These are phyloP conservation scores for Polydesmus complanatus DNA, from an alignment of 2,888 invertebrate species.

Conservation along the genomic window DNA sequence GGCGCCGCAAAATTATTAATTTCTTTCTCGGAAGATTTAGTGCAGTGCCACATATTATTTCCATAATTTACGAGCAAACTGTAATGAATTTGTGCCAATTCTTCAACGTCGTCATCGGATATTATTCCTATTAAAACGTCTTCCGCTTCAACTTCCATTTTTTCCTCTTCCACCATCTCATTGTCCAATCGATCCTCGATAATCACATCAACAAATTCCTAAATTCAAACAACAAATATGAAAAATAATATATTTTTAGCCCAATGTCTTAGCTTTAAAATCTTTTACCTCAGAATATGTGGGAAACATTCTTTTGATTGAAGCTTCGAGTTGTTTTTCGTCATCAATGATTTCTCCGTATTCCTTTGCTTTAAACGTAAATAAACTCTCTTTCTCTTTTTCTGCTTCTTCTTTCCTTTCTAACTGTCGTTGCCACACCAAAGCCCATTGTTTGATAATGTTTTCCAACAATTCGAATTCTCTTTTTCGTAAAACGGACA, in stretches of 20 bases:
- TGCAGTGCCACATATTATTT: background rate
- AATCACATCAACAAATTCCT: slow-evolving; percentile 13
- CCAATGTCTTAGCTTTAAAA: too few species aligned
- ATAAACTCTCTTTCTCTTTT: slow-evolving; percentile 56
- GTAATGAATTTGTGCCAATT: background rate
- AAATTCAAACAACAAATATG: background rate
- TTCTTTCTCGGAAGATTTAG: background rate
- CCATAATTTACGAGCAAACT: slow-evolving; percentile 5
- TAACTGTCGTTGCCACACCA: slow-evolving; percentile 63
- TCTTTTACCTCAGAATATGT: slow-evolving; percentile 28
- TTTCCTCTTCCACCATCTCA: background rate
- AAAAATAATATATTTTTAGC: background rate
- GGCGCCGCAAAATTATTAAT: background rate
- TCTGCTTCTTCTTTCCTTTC: slow-evolving; percentile 48
- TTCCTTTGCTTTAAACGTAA: slow-evolving; percentile 26
- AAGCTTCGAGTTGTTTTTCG: slow-evolving; percentile 29
- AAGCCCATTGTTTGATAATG: slow-evolving; percentile 46
- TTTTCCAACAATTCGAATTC: slow-evolving; percentile 20
- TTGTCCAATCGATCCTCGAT: slow-evolving; percentile 1
- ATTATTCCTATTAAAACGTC: background rate
- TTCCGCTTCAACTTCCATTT: background rate
- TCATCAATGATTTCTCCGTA: slow-evolving; percentile 31
- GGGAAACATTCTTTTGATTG: slow-evolving; percentile 32
- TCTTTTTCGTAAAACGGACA: background rate
- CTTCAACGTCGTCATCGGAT: background rate